Evolutionary conservation across 2,113 vertebrate genomes (phyloP), one percentile per base, ranked within the genome.

Genomic region (Speoplatyrhinus poulsoni): DNA sequence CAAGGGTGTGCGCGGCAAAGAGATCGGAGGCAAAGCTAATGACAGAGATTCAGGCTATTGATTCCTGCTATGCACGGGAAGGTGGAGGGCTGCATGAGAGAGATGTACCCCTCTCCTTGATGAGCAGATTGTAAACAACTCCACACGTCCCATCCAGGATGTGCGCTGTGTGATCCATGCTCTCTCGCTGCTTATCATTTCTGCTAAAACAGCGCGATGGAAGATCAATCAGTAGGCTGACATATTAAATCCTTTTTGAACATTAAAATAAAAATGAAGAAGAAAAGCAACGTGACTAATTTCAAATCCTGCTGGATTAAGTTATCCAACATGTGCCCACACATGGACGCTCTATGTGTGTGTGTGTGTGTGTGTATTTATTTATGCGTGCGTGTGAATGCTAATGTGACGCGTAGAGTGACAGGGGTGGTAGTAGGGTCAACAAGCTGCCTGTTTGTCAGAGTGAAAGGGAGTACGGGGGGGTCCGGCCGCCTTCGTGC

Each of bases 111-210:
- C 65, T 73, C 41, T n/a, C 11, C 70, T 81, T 81, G 71, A 85
- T 77, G 75, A 84, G 65, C 65, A 70, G 75, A 65, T 73, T 66
- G 81, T 77, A 80, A 85, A 85, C 84, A 78, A 77, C 76, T 72
- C 64, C 12, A 66, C 70, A 54, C 0, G n/a, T 47, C 16, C 50
- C 62, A 53, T 61, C 79, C 58, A 67, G 55, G 52, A 71, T 76
- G 62, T 64, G 60, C 26, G 53, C 73, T 70, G 69, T 70, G 69
- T n/a, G 61, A 82, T 77, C 66, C 64, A n/a, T 58, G 76, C 69
- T 61, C 80, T 73, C 73, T 64, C 57, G 15, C 58, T 36, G 60
- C 69, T 12, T 69, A 53, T 67, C 52, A 61, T 58, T 72, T 60
- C 33, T 55, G 47, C 50, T 54, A 46, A 66, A 72, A 60, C 77